Base-by-base conservation (phyloP, 2,888 invertebrate species). In the Trilocha varians region DNA sequence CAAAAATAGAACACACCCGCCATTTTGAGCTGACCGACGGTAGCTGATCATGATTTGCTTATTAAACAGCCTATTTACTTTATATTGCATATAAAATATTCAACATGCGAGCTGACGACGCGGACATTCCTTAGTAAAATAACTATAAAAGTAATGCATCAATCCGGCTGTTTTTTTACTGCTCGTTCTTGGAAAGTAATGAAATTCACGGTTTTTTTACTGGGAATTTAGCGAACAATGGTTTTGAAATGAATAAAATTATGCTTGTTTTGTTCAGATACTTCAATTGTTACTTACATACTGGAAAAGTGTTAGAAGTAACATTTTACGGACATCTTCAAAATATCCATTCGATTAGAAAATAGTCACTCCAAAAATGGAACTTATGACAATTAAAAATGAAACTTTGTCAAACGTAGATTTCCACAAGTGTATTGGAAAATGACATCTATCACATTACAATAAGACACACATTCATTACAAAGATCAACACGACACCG, bases 1-100 rank as follows among this genome's bases (percentile, higher is more conserved):
- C 80, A 79, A 68, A 83, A 82, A 79, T 84, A 80, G 84, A 78
- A 78, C 80, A 70, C 64, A 71, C 78, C 80, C 77, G 82, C 79
- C 84, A 84, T 84, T 80, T 71, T 68, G 77, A 84, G 74, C 70
- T 67, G 72, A 66, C 65, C 38, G 42, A 42, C 66, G 57, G 78
- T 78, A 73, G 77, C 73, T 63, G 59, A 62, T 71, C 83, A 76
- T 78, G 84, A 59, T 54, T 57, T 50, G 84, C 65, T 73, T 83
- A 79, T 78, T 82, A 84, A 84, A 70, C 70, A 82, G 77, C 56
- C 65, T 72, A 77, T 79, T 79, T 69, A 79, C 82, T 79, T 79
- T 77, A 76, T 66, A 72, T 68, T 62, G 64, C 62, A 70, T 69
- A 77, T 78, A 76, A 73, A 75, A 77, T 76, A 43, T 43, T 39